Percentiles rank a stretch among this genome's conserved stretches.
These are phyloP conservation scores for Cephus spinipes DNA, from an alignment of 2,888 invertebrate genomes.

Conservation along the genomic window DNA sequence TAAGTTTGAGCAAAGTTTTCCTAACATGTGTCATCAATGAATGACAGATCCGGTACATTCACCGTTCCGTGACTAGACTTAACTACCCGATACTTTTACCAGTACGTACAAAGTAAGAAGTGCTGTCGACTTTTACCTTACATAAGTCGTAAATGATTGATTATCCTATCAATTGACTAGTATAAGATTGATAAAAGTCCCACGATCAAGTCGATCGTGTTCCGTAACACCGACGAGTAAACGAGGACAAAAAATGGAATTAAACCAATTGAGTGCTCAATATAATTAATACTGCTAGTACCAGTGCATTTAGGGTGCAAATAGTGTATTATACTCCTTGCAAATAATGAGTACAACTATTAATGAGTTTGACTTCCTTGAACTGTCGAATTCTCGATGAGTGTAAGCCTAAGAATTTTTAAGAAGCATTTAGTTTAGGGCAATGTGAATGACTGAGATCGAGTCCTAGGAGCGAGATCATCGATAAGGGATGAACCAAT, in stretches of 20 bases:
- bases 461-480: neutral
- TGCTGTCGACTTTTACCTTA: neutral
- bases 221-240: neutral
- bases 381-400: neutral
- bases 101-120: conserved; percentile 4
- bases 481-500: neutral
- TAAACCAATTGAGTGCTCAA: neutral
- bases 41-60: conserved; percentile 13
- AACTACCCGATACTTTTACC: conserved; percentile 25
- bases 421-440: neutral
- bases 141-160: conserved; percentile 1
- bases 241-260: neutral
- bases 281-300: neutral
- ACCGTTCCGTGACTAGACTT: conserved; percentile 48
- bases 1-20: conserved; percentile 57
- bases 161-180: conserved; percentile 57
- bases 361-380: neutral
- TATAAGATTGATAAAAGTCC: conserved; percentile 38
- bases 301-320: neutral
- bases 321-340: neutral
- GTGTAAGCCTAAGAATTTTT: neutral
- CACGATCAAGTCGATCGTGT: conserved; percentile 7
- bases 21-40: conserved; percentile 45
- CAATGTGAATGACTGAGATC: neutral
- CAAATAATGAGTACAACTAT: neutral